These are phyloP conservation scores for Sebastes alutus DNA, from an alignment of 2,797 vertebrate genomes.

Conservation along the genomic window DNA sequence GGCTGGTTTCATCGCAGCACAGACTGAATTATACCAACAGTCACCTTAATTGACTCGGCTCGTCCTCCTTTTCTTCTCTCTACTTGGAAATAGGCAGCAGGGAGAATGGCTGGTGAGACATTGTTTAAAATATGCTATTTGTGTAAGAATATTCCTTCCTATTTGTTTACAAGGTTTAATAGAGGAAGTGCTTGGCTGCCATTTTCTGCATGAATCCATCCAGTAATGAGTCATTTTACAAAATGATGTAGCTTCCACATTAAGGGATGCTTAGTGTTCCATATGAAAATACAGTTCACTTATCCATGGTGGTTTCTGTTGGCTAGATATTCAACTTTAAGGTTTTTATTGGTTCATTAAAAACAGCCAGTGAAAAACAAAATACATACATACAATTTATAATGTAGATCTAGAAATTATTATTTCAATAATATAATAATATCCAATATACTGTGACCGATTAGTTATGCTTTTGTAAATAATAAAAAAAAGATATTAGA, in stretches of 20 bases:
- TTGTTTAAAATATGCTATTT: background rate
- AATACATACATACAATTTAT: background rate
- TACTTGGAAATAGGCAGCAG: slow-evolving; percentile 12
- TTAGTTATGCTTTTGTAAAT: background rate
- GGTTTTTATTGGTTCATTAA: background rate
- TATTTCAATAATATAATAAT: background rate
- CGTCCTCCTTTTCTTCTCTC: slow-evolving; percentile 39
- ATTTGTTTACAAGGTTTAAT: slow-evolving; percentile 21
- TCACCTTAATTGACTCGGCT: slow-evolving; percentile 67
- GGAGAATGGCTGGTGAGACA: background rate
- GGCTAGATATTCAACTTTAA: background rate
- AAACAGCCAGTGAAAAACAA: background rate
- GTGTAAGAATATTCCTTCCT: background rate
- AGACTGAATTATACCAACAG: slow-evolving; percentile 66
- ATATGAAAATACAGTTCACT: background rate
- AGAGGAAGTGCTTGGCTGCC: background rate
- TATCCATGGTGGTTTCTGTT: background rate
- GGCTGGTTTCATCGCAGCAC: slow-evolving; percentile 57
- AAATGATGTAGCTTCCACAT: background rate
- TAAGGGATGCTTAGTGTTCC: background rate
- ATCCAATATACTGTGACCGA: background rate
- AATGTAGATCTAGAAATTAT: background rate
- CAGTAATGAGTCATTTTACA: background rate
- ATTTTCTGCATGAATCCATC: background rate
- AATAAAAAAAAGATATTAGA: background rate